Percentiles rank a stretch among this genome's conserved stretches.
Evolutionary conservation across 2,797 vertebrate species (phyloP).

Genomic region (Sebastes miniatus): DNA sequence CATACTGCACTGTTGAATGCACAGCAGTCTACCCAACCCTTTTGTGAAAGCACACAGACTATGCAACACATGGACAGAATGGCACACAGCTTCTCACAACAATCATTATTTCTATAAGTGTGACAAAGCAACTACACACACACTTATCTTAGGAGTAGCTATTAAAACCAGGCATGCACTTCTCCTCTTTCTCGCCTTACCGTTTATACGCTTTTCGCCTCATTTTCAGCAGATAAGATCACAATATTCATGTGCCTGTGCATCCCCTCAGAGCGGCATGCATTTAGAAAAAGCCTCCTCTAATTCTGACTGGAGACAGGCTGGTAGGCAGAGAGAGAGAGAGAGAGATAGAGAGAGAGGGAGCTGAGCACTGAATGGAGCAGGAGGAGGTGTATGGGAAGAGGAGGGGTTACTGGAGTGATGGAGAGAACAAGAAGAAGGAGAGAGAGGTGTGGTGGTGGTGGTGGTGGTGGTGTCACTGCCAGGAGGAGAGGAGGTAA

Average conservation of each 20-base stretch:
- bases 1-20: slow-evolving; percentile 46
- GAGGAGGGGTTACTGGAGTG: slow-evolving; percentile 60
- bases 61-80: slow-evolving; percentile 67
- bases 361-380: slow-evolving; percentile 66
- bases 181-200: slow-evolving; percentile 70
- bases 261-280: slow-evolving; percentile 70
- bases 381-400: slow-evolving; percentile 60
- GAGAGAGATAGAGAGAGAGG: slow-evolving; percentile 21
- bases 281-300: slow-evolving; percentile 73
- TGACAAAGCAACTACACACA: slow-evolving; percentile 51
- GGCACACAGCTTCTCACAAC: slow-evolving; percentile 46
- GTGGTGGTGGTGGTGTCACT: slow-evolving; percentile 47
- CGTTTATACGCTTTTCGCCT: slow-evolving; percentile 78
- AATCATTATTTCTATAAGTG: slow-evolving; percentile 50
- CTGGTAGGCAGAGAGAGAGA: slow-evolving; percentile 62
- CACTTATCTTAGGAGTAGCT: slow-evolving; percentile 44
- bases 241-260: slow-evolving; percentile 70
- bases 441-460: slow-evolving; percentile 36
- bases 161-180: slow-evolving; percentile 55
- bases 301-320: slow-evolving; percentile 76
- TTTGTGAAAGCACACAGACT: slow-evolving; percentile 27
- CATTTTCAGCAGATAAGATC: slow-evolving; percentile 79
- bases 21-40: slow-evolving; percentile 20
- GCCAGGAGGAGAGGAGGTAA: slow-evolving; percentile 60
- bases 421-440: slow-evolving; percentile 42